Evolutionary conservation across 2,113 vertebrate species (phyloP).

Genomic region (Colius striatus): DNA sequence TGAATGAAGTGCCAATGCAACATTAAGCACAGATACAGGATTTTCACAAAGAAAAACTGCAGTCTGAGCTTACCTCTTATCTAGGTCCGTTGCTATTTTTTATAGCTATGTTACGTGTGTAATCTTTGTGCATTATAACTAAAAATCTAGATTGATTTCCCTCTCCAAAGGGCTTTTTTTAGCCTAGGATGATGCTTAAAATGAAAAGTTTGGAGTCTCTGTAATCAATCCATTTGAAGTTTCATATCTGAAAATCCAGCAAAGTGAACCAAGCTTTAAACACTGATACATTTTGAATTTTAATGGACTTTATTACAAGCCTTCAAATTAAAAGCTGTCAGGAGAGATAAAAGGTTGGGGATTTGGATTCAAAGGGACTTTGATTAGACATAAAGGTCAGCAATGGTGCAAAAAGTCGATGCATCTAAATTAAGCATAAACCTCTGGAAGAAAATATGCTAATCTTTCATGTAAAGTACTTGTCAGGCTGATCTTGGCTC

Average conservation of each 20-base stretch:
- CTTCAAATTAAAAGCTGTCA: constrained; percentile 78
- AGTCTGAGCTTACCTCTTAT: background rate
- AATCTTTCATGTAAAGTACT: constrained; percentile 73
- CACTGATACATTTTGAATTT: constrained; percentile 57
- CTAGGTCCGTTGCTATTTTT: background rate
- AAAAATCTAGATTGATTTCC: background rate
- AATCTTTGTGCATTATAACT: background rate
- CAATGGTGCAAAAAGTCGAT: constrained; percentile 62
- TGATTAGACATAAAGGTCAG: constrained; percentile 78
- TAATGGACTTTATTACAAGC: constrained; percentile 72
- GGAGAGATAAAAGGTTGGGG: constrained; percentile 69
- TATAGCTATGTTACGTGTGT: background rate
- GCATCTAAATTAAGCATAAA: constrained; percentile 76
- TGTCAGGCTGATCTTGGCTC: constrained; percentile 67
- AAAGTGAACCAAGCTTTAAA: constrained; percentile 32
- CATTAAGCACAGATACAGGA: background rate
- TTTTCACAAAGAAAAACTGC: background rate
- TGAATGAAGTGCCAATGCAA: background rate
- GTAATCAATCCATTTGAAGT: constrained; percentile 38
- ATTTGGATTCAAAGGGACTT: constrained; percentile 70
- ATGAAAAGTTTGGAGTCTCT: constrained; percentile 16
- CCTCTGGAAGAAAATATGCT: constrained; percentile 73
- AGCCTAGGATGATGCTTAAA: background rate
- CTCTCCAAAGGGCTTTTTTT: background rate
- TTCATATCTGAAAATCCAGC: constrained; percentile 38